Conservation (phyloP, 2,888 invertebrate species). For the Drosophila birchii region DNA sequence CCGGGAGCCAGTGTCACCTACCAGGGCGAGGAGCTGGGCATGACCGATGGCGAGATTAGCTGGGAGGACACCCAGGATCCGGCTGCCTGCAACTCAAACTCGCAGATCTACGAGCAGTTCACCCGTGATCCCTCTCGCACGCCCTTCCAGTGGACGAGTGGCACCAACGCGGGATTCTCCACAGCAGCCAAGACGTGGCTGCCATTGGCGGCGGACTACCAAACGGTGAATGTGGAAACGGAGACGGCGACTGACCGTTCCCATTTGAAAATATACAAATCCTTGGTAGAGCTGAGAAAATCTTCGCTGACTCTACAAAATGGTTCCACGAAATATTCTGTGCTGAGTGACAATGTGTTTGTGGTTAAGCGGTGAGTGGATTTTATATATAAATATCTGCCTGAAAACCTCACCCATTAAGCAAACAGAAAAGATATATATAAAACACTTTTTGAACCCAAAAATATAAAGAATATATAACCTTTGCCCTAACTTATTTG, state of each 20-base stretch:
- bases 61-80: conserved; percentile 87
- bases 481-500: background rate
- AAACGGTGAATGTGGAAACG: conserved; percentile 86
- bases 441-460: background rate
- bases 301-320: conserved; percentile 70
- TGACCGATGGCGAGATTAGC: conserved; percentile 85
- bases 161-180: conserved; percentile 84
- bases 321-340: conserved; percentile 75
- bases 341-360: conserved; percentile 71
- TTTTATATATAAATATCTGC: background rate
- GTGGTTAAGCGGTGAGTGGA: conserved; percentile 76
- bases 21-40: conserved; percentile 86
- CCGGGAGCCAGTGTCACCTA: conserved; percentile 88
- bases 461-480: no score
- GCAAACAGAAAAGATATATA: background rate
- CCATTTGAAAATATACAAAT: conserved; percentile 87
- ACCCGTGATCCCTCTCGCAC: conserved; percentile 88
- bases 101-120: conserved; percentile 86
- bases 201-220: conserved; percentile 86
- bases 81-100: conserved; percentile 86
- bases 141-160: conserved; percentile 87
- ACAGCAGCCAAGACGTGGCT: conserved; percentile 80
- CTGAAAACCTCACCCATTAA: background rate
- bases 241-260: conserved; percentile 85
- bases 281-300: conserved; percentile 84